phyloP scores from a whole-genome alignment of 2,888 invertebrate genomes.

The Drosophila nr. fundita region DNA sequence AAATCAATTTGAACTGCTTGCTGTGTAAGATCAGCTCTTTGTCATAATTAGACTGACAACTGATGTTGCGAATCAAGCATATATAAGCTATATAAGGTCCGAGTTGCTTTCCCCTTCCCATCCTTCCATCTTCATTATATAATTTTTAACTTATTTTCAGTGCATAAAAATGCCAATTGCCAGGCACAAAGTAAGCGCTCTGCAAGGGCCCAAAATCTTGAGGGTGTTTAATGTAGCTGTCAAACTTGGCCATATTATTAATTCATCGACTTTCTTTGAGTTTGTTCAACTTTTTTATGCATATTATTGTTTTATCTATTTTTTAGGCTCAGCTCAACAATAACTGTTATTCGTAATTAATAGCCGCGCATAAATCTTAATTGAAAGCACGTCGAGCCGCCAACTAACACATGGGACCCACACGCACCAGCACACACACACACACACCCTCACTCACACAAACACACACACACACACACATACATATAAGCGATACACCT shows the following conservation, averaged over 20 bases:
- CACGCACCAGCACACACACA: constrained; percentile 11
- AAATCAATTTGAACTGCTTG: not conserved
- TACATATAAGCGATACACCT: not conserved
- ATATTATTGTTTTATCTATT: not conserved
- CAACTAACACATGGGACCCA: constrained; percentile 14
- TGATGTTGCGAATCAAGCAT: not conserved
- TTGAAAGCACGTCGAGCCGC: constrained; percentile 8
- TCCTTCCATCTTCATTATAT: no score
- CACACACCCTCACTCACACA: constrained; percentile 8
- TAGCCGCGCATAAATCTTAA: constrained; percentile 20
- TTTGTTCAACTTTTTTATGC: not conserved
- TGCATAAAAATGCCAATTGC: not conserved
- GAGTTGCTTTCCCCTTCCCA: not conserved
- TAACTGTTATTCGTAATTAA: not conserved
- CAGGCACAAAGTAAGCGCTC: not conserved
- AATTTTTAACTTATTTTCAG: not conserved
- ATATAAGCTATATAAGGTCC: not conserved
- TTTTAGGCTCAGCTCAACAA: not conserved
- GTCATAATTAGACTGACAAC: not conserved
- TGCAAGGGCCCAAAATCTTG: not conserved
- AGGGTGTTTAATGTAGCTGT: not conserved
- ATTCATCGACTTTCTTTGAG: not conserved
- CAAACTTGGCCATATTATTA: not conserved
- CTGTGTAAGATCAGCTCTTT: not conserved
- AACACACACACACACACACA: not conserved